Conservation (phyloP, 2,797 vertebrate genomes). For the Sebastes minor region DNA sequence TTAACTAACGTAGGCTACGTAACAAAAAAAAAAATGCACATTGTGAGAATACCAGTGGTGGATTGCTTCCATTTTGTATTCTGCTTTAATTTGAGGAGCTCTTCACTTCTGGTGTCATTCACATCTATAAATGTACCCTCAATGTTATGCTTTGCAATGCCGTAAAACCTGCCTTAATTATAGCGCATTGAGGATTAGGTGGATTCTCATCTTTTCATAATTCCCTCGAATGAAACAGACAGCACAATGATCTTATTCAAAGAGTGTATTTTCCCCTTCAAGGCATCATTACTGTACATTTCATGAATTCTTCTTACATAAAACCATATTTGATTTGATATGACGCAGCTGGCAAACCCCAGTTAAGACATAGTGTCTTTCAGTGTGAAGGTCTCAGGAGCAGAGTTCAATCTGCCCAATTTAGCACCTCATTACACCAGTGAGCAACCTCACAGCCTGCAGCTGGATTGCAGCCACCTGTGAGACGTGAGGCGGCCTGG, state of each 20-base stretch:
- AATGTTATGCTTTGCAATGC: background rate
- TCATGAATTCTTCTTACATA: background rate
- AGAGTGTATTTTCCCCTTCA: background rate
- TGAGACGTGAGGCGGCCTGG: background rate
- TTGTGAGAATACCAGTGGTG: background rate
- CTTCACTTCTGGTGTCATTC: slow-evolving; percentile 4
- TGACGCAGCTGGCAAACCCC: background rate
- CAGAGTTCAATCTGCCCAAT: slow-evolving; percentile 26
- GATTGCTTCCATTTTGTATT: slow-evolving; percentile 11
- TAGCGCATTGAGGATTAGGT: slow-evolving; percentile 7
- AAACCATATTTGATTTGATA: slow-evolving; percentile 7
- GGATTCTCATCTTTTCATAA: slow-evolving; percentile 13
- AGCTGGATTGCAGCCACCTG: background rate
- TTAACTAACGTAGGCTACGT: too few relatives aligned
- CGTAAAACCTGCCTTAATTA: slow-evolving; percentile 11
- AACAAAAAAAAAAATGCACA: background rate
- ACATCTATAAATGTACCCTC: slow-evolving; percentile 6
- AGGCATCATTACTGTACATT: background rate
- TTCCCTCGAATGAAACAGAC: slow-evolving; percentile 13
- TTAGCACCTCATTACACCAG: slow-evolving; percentile 17
- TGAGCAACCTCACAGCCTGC: slow-evolving; percentile 6
- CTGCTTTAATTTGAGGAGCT: slow-evolving; percentile 15
- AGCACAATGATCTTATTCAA: slow-evolving; percentile 6
- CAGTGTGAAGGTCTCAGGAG: background rate
- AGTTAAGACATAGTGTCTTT: background rate